Conservation (phyloP, 2,797 vertebrate species). For the Rhincodon typus region DNA sequence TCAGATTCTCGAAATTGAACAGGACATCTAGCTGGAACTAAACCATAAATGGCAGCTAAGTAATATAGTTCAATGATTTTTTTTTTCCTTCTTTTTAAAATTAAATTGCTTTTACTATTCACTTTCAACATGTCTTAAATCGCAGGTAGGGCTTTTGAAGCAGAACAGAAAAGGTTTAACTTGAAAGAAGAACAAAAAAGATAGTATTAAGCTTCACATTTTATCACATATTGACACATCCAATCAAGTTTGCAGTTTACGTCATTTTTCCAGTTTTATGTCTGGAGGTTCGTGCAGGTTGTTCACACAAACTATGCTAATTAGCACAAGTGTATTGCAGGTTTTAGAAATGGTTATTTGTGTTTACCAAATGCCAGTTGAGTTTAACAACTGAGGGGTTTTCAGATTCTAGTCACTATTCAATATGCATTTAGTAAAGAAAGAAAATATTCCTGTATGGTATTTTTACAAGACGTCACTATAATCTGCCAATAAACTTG, state of each 20-base stretch:
- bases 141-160: not conserved
- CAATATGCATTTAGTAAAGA: not conserved
- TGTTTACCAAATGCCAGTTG: not conserved
- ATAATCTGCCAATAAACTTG: not conserved
- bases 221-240: not conserved
- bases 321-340: not conserved
- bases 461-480: not conserved
- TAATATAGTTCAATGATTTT: not conserved
- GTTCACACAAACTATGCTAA: not conserved
- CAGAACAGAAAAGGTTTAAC: not conserved
- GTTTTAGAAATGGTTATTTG: not conserved
- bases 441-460: not conserved
- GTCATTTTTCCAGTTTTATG: not conserved
- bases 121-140: not conserved
- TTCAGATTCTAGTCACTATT: not conserved
- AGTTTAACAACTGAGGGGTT: not conserved
- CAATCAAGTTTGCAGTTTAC: not conserved
- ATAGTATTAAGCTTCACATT: not conserved
- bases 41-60: not conserved
- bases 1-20: not conserved
- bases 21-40: not conserved
- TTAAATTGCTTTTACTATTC: not conserved
- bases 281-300: not conserved
- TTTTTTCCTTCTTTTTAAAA: not conserved
- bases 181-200: not conserved